Percentiles rank a stretch among this genome's conserved stretches.
These are phyloP conservation scores for Hypomecis atomaria DNA, from an alignment of 2,888 invertebrate genomes.

Conservation along the genomic window DNA sequence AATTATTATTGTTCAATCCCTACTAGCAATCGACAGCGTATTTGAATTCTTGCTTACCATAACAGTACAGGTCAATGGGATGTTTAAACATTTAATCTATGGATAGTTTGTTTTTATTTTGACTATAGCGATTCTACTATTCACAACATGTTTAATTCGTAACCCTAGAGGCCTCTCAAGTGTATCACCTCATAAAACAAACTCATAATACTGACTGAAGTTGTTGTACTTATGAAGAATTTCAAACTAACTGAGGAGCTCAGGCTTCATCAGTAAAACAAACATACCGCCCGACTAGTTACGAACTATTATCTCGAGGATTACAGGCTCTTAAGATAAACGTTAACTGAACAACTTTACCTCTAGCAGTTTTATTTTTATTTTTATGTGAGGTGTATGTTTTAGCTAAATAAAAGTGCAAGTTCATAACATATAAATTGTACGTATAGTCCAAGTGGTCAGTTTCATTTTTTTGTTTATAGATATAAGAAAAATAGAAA, in stretches of 20 bases:
- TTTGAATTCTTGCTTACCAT: too few relatives aligned
- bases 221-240: slow-evolving; percentile 63
- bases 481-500: too few relatives aligned
- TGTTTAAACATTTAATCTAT: too few relatives aligned
- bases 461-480: too few relatives aligned
- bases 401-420: too few relatives aligned
- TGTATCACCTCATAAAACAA: slow-evolving; percentile 3
- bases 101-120: too few relatives aligned
- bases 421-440: too few relatives aligned
- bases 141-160: not conserved
- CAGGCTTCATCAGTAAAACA: slow-evolving; percentile 70
- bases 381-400: slow-evolving; percentile 29
- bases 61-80: too few relatives aligned
- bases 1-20: too few relatives aligned
- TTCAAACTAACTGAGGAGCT: slow-evolving; percentile 44
- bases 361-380: slow-evolving; percentile 47
- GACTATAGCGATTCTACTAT: too few relatives aligned
- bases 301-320: slow-evolving; percentile 74
- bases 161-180: not conserved
- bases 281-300: slow-evolving; percentile 70
- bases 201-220: slow-evolving; percentile 52
- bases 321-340: slow-evolving; percentile 67
- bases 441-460: too few relatives aligned
- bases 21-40: too few relatives aligned
- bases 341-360: slow-evolving; percentile 56